Percentiles rank a stretch among this genome's conserved stretches.
These are phyloP conservation scores for Ctenopoma kingsleyae DNA, from an alignment of 2,797 vertebrate species.

Conservation along the genomic window DNA sequence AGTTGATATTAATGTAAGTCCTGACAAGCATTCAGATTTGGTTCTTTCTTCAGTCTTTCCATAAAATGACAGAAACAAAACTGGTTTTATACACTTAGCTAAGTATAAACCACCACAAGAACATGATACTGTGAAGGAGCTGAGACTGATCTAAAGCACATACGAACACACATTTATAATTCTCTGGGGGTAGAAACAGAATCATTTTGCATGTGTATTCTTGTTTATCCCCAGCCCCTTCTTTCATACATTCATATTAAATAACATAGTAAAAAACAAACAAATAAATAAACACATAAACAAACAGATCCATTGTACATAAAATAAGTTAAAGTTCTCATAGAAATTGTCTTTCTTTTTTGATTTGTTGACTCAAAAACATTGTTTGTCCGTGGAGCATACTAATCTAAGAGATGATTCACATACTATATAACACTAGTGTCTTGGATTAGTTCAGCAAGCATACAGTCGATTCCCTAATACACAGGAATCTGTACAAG, in stretches of 20 bases:
- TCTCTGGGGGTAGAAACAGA: constrained; percentile 26
- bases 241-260: constrained; percentile 53
- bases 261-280: constrained; percentile 40
- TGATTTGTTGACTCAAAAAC: constrained; percentile 11
- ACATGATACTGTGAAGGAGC: constrained; percentile 42
- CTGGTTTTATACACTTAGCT: constrained; percentile 38
- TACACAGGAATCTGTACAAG: constrained; percentile 60
- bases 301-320: constrained; percentile 34
- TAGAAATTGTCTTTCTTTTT: constrained; percentile 44
- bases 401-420: constrained; percentile 36
- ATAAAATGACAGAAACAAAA: constrained; percentile 49
- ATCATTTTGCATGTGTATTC: constrained; percentile 37
- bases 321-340: constrained; percentile 43
- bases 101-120: constrained; percentile 28
- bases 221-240: constrained; percentile 45
- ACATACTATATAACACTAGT: constrained; percentile 36
- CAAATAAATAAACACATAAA: constrained; percentile 19
- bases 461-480: constrained; percentile 61
- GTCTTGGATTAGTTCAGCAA: constrained; percentile 62
- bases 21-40: constrained; percentile 55
- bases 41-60: constrained; percentile 39
- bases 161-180: constrained; percentile 19
- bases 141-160: constrained; percentile 33
- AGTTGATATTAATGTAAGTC: constrained; percentile 52
- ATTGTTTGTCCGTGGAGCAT: constrained; percentile 34